A percentile compares a stretch with the other conserved stretches of the same genome.
These are phyloP conservation scores for Cantharis lateralis DNA, from an alignment of 2,888 invertebrate genomes.

Conservation along the genomic window DNA sequence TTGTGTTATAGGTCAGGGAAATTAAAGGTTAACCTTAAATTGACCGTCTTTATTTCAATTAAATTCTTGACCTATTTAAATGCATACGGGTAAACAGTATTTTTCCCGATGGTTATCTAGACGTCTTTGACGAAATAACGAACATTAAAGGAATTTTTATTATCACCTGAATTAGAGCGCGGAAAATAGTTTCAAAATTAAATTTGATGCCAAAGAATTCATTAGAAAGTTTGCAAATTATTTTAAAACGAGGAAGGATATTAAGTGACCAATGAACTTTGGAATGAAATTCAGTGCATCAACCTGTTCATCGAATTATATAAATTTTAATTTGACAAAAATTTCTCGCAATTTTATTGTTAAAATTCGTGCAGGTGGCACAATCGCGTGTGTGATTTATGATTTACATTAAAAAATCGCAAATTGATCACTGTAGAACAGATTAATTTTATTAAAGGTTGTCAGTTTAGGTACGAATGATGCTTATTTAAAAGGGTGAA, in stretches of 20 bases:
- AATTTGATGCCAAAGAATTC: not conserved
- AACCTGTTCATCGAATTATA: not conserved
- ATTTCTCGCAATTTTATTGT: not conserved
- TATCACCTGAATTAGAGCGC: not conserved
- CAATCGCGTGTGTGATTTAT: not conserved
- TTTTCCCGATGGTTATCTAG: not conserved
- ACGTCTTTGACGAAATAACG: not conserved
- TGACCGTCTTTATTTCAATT: not conserved
- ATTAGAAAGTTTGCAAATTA: not conserved
- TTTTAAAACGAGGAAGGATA: not conserved
- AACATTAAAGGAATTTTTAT: not conserved
- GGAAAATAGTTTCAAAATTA: not conserved
- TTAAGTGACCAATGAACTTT: not conserved
- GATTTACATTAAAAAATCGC: not conserved
- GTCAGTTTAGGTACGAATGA: too few species aligned
- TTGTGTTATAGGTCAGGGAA: not conserved
- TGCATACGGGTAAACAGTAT: not conserved
- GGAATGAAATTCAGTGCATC: not conserved
- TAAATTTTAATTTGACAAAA: not conserved
- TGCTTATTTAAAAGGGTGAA: too few species aligned
- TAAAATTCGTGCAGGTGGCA: not conserved
- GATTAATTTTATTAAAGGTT: too few species aligned
- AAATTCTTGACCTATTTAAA: not conserved
- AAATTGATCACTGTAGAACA: not conserved
- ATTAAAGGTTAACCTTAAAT: not conserved